Evolutionary conservation across 2,888 invertebrate genomes (phyloP).

Genomic region (Metacarcinus magister): DNA sequence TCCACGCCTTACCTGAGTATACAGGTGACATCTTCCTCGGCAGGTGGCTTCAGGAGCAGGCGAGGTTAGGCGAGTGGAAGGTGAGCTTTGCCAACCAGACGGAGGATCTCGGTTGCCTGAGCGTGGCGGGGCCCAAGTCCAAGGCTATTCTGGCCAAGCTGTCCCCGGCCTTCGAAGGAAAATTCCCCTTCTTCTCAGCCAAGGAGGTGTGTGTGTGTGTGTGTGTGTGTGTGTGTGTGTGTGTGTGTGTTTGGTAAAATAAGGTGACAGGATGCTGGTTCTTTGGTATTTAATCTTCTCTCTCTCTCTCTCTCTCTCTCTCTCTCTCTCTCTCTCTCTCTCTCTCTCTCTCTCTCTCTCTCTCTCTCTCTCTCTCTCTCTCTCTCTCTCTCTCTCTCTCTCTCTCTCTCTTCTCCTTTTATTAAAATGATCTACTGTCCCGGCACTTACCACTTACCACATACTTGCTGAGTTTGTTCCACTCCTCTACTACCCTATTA

Average conservation of each 20-base stretch:
- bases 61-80: constrained; percentile 83
- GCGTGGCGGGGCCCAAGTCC: constrained; percentile 84
- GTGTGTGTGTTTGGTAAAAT: neutral
- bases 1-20: neutral
- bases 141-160: constrained; percentile 84
- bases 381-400: no score
- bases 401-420: no score
- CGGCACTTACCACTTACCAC: no score
- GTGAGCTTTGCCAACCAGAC: constrained; percentile 84
- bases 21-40: neutral
- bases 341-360: no score
- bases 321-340: no score
- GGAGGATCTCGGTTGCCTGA: constrained; percentile 84
- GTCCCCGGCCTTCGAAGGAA: constrained; percentile 84
- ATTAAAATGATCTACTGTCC: no score
- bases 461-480: no score
- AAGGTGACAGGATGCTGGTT: no score
- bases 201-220: constrained; percentile 72
- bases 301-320: no score
- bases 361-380: no score
- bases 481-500: no score
- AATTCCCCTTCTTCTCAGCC: constrained; percentile 85
- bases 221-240: neutral
- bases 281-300: no score
- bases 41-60: constrained; percentile 84